phyloP scores from a whole-genome alignment of 2,113 vertebrate genomes.

The Eurystomus gularis region DNA sequence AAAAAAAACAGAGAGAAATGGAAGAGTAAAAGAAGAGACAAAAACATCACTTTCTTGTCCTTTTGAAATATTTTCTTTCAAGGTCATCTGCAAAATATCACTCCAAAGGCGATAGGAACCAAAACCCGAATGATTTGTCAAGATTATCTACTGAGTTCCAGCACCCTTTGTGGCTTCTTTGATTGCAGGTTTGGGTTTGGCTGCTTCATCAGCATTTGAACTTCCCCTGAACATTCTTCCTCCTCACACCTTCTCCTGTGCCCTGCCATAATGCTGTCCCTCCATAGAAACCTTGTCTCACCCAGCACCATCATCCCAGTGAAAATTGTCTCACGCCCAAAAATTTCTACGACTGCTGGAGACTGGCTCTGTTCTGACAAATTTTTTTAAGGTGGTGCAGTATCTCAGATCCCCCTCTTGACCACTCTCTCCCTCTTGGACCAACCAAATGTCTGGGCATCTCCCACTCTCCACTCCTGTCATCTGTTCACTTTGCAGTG shows the following conservation, averaged over 20 bases:
- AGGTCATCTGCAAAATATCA: neutral
- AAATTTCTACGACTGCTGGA: neutral
- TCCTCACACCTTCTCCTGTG: neutral
- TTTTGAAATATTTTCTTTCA: neutral
- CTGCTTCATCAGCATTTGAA: neutral
- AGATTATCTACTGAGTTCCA: neutral
- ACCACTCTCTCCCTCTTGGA: neutral
- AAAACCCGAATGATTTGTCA: neutral
- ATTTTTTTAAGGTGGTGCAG: neutral
- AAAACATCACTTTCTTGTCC: neutral
- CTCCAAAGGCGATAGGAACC: neutral
- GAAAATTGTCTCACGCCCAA: neutral
- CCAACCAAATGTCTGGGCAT: neutral
- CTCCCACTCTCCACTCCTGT: neutral
- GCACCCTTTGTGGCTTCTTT: neutral
- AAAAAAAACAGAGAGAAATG: neutral
- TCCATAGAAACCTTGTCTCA: neutral
- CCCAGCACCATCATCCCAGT: neutral
- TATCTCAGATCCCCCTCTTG: neutral
- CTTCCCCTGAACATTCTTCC: neutral
- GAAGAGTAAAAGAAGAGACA: neutral
- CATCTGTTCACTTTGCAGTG: neutral
- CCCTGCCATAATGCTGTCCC: neutral
- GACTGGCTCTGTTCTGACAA: neutral
- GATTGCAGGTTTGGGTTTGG: neutral